Evolutionary conservation across 2,888 invertebrate genomes (phyloP), one percentile per base, ranked within the genome.

Genomic region (Drosophila multiciliata): DNA sequence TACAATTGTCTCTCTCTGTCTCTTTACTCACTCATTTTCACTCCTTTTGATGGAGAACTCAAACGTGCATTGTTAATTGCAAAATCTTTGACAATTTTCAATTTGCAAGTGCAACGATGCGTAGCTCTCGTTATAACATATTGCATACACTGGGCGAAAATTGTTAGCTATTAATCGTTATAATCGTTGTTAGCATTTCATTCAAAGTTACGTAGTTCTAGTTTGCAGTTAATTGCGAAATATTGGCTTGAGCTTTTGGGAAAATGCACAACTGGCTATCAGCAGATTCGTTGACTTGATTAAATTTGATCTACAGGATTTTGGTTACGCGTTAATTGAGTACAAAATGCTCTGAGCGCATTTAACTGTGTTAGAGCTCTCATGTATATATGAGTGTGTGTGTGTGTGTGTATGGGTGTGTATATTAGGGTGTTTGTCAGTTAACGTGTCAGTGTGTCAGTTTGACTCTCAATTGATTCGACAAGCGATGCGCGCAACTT

Each of bases 371-470:
- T 38, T 36, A 26, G 38, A 38, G 12, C 55, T 29, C 26, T 38
- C 1, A 38, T 23, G 29, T 15, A 4, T 59, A 23, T 45, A 15
- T 17, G 48, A 35, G 53, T 40, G n/a, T 15, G 54, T 33, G 59
- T 20, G 26, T n/a, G 40, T 45, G 38, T 45, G 61, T 54, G 42
- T 23, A n/a, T 17, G 17, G 32, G n/a, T 15, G 54, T 33, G 59
- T 20, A 20, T n/a, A 49, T 36, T 38, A 40, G 64, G 61, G 74
- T 57, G 59, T 67, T 66, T 68, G 72, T 73, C 80, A 78, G 80
- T 87, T 82, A 84, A 84, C 80, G 83, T 87, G 85, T 84, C 84
- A 84, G 82, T 83, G 78, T 85, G 83, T 83, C 86, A 80, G 86
- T 86, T 79, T 83, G 83, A 74, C 79, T 83, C 84, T 83, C 83